Base-by-base conservation (phyloP, 2,888 invertebrate genomes). In the Cerceris rybyensis region DNA sequence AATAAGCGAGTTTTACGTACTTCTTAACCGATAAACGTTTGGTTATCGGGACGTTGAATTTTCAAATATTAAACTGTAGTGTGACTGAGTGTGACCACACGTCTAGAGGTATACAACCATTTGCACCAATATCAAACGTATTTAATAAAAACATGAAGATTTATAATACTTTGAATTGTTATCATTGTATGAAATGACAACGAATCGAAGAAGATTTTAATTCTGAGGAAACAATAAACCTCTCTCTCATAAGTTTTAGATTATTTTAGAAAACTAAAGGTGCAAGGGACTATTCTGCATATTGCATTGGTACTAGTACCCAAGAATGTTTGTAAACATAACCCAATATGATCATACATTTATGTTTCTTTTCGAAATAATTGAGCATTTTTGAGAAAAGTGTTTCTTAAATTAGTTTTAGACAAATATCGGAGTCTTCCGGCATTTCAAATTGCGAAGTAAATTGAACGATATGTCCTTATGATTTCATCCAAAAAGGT, bases 1-100 rank as follows among this genome's bases (percentile, higher is more conserved):
- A 57, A 49, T 14, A 17, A 42, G 5, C 28, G 16, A 1, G 9
- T 50, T 50, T n/a, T 1, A n/a, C n/a, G 9, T 8, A 11, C 8
- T 46, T 46, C 46, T 11, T 46, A 46, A 46, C 1, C 46, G 11
- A 52, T 7, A 1, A 52, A 13, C n/a, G n/a, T 8, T 5, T 11
- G 8, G 1, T 11, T 11, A 55, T 1, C 11, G 14, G 11, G 39
- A 50, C 68, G 78, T 71, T 76, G 49, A 57, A 6, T 16, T 66
- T 79, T 72, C 43, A 70, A 72, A 78, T 77, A 11, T 63, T 6
- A 16, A 59, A 9, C 69, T 68, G 74, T 63, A 49, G 28, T 14
- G 52, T 28, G 28, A 4, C 28, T 4, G 28, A n/a, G 28, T 28
- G n/a, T 16, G 16, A 6, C 9, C 28, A 49, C 43, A 43, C 41